Base-by-base conservation (phyloP, 2,888 invertebrate species). In the Drosophila histrio region DNA sequence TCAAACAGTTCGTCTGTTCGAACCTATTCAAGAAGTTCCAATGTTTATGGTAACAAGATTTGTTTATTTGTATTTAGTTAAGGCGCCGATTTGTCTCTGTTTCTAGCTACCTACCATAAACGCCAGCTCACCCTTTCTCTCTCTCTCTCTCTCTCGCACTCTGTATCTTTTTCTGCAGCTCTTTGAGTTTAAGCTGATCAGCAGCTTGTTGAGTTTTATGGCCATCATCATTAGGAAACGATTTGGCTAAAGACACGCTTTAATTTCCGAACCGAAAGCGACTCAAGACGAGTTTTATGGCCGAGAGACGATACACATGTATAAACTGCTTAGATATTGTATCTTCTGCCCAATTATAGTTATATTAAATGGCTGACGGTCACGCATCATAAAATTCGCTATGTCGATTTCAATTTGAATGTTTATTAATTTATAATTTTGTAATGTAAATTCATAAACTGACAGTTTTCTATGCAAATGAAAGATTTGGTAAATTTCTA, bases 261-360 rank as follows among this genome's bases (percentile, higher is more conserved):
- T 72, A 54, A 46, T 39, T 73, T 65, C 8, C 8, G 7, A 69
- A 32, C 53, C 32, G 49, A 39, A n/a, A 44, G 9, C 34, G 21
- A 43, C 30, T 17, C 26, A 15, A 70, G 76, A 75, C 76, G 71
- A 54, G 72, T 77, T 73, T 74, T 44, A 53, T 47, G 15, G 22
- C 39, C 39, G 22, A 36, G 19, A 41, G 34, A 24, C 34, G 7
- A 44, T 46, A 44, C 22, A 44, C 41, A 3, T 17, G 1, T 30
- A 1, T 26, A 24, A 15, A 8, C n/a, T 7, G 24, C 28, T 50
- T 47, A 50, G 24, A 41, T 62, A 22, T 54, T 64, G 49, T 63
- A 70, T 50, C 54, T 63, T 66, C 53, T 77, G 84, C 57, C 81
- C 62, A 84, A 77, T 80, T 66, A 74, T 65, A 73, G 44, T 70